These are phyloP conservation scores for Muscina levida DNA, from an alignment of 2,888 invertebrate genomes.

Conservation along the genomic window DNA sequence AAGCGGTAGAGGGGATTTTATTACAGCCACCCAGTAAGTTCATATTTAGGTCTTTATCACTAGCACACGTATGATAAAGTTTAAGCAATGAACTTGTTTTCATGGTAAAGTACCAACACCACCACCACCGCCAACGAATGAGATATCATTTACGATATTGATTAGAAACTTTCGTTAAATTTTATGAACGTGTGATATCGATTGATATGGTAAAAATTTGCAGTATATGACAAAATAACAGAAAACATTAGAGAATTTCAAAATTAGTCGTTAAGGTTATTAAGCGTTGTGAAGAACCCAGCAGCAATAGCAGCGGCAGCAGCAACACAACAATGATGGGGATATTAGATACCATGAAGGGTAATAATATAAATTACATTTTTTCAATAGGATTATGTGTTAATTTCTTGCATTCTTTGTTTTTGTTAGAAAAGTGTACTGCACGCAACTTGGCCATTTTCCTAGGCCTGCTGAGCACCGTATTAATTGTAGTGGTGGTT, in stretches of 20 bases:
- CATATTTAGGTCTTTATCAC: no score
- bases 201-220: neutral
- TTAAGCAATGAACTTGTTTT: no score
- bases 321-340: constrained; percentile 1
- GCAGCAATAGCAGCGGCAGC: no score
- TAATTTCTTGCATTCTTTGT: no score
- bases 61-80: no score
- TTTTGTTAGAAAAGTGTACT: constrained; percentile 54
- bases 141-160: constrained; percentile 42
- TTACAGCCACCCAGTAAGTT: constrained; percentile 11
- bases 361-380: constrained; percentile 26
- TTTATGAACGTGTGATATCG: constrained; percentile 10
- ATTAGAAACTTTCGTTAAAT: constrained; percentile 42
- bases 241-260: neutral
- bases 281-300: no score
- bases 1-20: constrained; percentile 39
- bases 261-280: constrained; percentile 14
- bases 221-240: neutral
- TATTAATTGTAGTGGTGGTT: constrained; percentile 70
- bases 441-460: constrained; percentile 71
- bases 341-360: constrained; percentile 9
- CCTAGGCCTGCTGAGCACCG: constrained; percentile 70
- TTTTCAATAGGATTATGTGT: no score
- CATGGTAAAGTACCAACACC: no score
- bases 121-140: no score